Evolutionary conservation across 2,797 vertebrate species (phyloP), one percentile per base, ranked within the genome.

Genomic region (Argyrosomus regius): DNA sequence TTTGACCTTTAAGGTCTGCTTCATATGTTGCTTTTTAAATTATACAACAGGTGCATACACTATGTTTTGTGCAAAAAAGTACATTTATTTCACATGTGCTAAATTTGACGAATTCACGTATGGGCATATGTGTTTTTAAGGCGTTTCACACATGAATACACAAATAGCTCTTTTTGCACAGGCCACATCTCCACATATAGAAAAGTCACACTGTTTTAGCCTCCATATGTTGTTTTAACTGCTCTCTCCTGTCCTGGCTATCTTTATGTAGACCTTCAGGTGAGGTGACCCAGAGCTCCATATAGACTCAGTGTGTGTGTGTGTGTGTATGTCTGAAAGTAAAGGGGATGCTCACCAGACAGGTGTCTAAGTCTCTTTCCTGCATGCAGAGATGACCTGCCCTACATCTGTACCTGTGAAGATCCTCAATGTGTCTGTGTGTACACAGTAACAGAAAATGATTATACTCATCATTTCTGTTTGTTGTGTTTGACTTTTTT

Each of bases 361-460:
- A 89, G 81, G 91, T 92, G 89, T 89, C 91, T 88, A 78, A 88
- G 78, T 84, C 73, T 80, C 70, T 79, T 78, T 57, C 64, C 67
- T 76, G 49, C 54, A 20, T 78, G 71, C 67, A 4, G 20, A 17
- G 16, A 39, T 87, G 81, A 92, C 90, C 90, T 94, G 90, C 52
- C 87, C 90, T 88, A 88, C 84, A 91, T 93, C 85, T 80, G 78
- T 61, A 78, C 69, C 79, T 57, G 26, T 18, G 58, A 57, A 35
- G 48, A 48, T 20, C 66, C 61, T 18, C 14, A 48, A 45, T 17
- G n/a, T n/a, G 2, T 54, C 10, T 31, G 7, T 22, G 46, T 43
- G 12, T 28, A 8, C 5, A 50, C n/a, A 39, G 18, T 65, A 3
- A 61, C 3, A 61, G 5, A 46, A 3, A 6, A 35, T 28, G 1